These are phyloP conservation scores for Lypha dubia DNA, from an alignment of 2,888 invertebrate genomes.

Conservation along the genomic window DNA sequence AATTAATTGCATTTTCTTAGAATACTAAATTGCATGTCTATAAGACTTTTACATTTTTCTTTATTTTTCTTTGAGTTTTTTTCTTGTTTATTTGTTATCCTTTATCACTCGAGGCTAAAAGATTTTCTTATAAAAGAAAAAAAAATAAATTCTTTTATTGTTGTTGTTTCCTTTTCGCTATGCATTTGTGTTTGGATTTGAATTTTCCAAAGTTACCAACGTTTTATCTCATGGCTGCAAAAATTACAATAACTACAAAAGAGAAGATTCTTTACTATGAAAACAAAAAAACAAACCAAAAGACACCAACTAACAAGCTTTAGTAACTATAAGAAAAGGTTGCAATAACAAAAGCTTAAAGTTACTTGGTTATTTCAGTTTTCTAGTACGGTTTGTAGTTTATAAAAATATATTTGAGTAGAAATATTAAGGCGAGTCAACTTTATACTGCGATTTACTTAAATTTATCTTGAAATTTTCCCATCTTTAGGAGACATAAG, in stretches of 20 bases:
- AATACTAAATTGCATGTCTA: constrained; percentile 58
- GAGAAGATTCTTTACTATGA: constrained; percentile 6
- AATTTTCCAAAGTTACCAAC: constrained; percentile 22
- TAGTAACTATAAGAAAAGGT: constrained; percentile 12
- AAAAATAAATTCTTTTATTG: neutral
- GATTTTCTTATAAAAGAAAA: too few species aligned
- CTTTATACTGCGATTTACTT: neutral
- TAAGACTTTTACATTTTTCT: constrained; percentile 40
- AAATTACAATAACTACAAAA: constrained; percentile 38
- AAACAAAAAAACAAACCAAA: neutral
- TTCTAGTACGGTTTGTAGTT: constrained; percentile 26
- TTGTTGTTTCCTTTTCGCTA: constrained; percentile 4
- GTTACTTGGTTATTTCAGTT: constrained; percentile 43
- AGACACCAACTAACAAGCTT: constrained; percentile 4
- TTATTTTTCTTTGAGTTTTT: neutral
- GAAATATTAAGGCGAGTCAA: neutral
- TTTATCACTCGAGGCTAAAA: constrained; percentile 35
- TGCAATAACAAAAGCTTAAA: constrained; percentile 34
- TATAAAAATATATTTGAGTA: constrained; percentile 20
- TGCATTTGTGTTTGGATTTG: constrained; percentile 11
- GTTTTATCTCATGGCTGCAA: constrained; percentile 51
- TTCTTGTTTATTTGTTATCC: constrained; percentile 17
- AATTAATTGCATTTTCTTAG: constrained; percentile 64
- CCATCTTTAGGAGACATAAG: too few species aligned
- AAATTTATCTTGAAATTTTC: too few species aligned